Conservation (phyloP, 35 echinoderm and acorn worm species). For the Heliocidaris tuberculata region DNA sequence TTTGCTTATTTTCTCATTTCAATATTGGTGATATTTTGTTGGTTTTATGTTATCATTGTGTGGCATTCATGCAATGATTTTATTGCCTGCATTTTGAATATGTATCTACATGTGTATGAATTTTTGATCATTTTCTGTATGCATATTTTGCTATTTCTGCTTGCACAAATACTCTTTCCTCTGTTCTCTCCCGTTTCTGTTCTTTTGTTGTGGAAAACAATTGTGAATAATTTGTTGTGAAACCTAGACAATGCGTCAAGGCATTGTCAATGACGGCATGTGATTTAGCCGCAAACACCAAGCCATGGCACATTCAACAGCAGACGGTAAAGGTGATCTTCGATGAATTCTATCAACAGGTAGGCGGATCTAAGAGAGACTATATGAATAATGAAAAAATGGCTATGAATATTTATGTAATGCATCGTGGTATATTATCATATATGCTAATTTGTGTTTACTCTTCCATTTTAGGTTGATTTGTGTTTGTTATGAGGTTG, state of each 20-base stretch:
- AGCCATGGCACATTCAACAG: slow-evolving; percentile 93
- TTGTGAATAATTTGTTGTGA: background rate
- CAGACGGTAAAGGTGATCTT: slow-evolving; percentile 99
- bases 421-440: background rate
- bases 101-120: background rate
- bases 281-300: slow-evolving; percentile 93
- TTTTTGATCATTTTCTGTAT: background rate
- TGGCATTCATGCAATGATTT: background rate
- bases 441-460: background rate
- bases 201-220: background rate
- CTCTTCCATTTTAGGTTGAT: background rate
- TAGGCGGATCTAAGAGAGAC: slow-evolving; percentile 45
- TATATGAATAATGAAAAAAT: background rate
- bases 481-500: background rate
- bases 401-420: background rate
- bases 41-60: background rate
- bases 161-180: background rate
- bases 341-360: slow-evolving; percentile 99
- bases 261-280: slow-evolving; percentile 93
- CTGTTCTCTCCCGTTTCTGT: background rate
- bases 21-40: background rate
- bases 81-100: background rate
- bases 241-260: slow-evolving; percentile 66
- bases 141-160: background rate
- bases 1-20: background rate